Base-by-base conservation (phyloP, 2,888 invertebrate genomes). In the Andrena hattorfiana region DNA sequence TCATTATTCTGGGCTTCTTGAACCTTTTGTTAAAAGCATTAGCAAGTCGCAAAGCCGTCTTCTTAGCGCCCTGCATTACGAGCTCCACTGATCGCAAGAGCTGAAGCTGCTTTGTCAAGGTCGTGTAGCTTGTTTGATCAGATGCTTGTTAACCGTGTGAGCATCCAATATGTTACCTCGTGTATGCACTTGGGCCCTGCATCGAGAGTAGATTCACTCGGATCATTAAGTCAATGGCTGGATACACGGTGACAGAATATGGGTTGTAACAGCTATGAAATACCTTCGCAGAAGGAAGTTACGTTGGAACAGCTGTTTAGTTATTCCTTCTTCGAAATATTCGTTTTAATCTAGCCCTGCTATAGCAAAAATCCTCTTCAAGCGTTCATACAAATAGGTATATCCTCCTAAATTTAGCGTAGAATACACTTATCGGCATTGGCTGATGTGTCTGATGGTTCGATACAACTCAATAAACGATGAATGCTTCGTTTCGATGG, bases 101-200 rank as follows among this genome's bases (percentile, higher is more conserved):
- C 75, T 66, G 79, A 73, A 74, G 62, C 82, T 78, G 83, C 86
- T 84, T 86, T 86, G 86, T 89, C 87, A 84, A 89, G 80, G 83
- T 85, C 87, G 87, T 85, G 87, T 81, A 84, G 84, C 84, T 72
- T 89, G 90, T 90, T 90, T 89, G 87, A 84, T 88, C 89, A 90
- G 89, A 89, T 87, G 88, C 89, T 90, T 91, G 90, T 91, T 90
- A 90, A 87, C 85, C 85, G 84, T 85, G 87, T 86, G 90, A 87
- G 85, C 87, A 85, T 85, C 88, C 90, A 89, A 90, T 90, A 90
- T 88, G 89, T 89, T 89, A 86, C 83, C 84, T 78, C 83, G 80
- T 89, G 84, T 90, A 81, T 90, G 89, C 87, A 90, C 85, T 89
- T 88, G 89, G 90, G 85, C 86, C 70, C 85, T 85, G 83, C 84